Conservation (phyloP, 2,888 invertebrate species). For the Eristalis arbustorum region DNA sequence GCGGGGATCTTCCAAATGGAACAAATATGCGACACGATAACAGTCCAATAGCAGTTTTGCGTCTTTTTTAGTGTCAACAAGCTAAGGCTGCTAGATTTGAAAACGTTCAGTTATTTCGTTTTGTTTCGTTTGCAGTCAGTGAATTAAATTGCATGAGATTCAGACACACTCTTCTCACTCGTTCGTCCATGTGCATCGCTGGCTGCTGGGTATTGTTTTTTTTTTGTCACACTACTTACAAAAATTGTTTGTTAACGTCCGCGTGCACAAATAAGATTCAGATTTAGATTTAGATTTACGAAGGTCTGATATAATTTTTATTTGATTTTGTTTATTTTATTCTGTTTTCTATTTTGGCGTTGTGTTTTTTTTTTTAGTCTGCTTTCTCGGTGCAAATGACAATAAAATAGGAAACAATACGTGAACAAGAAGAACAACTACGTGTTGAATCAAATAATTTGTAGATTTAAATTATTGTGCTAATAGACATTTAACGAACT, state of each 20-base stretch:
- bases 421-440: not conserved
- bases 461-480: too few relatives aligned
- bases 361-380: not conserved
- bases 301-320: too few relatives aligned
- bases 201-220: not conserved
- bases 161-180: not conserved
- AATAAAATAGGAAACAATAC: not conserved
- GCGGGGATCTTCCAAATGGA: not conserved
- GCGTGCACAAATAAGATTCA: not conserved
- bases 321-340: not conserved
- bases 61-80: too few relatives aligned
- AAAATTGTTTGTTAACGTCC: too few relatives aligned
- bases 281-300: not conserved
- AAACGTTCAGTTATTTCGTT: not conserved
- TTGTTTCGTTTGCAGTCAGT: not conserved
- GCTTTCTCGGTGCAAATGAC: not conserved
- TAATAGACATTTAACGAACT: too few relatives aligned
- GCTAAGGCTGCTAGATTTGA: not conserved
- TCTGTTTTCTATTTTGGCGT: not conserved
- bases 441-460: too few relatives aligned
- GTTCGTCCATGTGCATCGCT: too few relatives aligned
- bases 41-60: too few relatives aligned
- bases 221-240: too few relatives aligned
- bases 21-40: not conserved
- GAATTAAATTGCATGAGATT: slow-evolving; percentile 1